Base-by-base conservation (phyloP, 2,113 vertebrate genomes). In the Apaloderma vittatum region DNA sequence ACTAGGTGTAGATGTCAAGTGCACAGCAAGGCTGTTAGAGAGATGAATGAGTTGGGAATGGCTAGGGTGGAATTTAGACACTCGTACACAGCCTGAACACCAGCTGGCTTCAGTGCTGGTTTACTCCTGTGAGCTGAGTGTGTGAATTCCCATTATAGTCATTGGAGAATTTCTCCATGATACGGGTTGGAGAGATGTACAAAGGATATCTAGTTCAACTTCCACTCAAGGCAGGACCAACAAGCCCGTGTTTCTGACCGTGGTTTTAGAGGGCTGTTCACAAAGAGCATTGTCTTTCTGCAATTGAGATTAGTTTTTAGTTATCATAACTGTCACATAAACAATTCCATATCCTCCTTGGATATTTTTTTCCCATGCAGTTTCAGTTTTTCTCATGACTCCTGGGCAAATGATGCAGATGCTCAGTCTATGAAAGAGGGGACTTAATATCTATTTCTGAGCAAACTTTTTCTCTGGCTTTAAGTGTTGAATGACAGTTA, bases 1-100 rank as follows among this genome's bases (percentile, higher is more conserved):
- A 36, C 21, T 13, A 5, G 18, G 22, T 15, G 11, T 0, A 46
- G 36, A 48, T 8, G 43, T 19, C 30, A n/a, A 36, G 18, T 20
- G 30, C 0, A 6, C 70, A 77, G 55, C 6, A 22, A n/a, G 3
- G 9, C 11, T 65, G 5, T 37, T 40, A 19, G 43, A 36, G 32
- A 37, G 6, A 23, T n/a, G 43, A 62, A 62, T 26, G 1, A 26
- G 9, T 2, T 32, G 8, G 45, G 59, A 89, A 80, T 54, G 4
- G 32, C 10, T 37, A 21, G 40, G 14, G 7, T 61, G 46, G 61
- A 71, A 54, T 77, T 84, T 8, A 14, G 24, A 8, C 3, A 8
- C 45, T 63, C 13, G 5, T 72, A 73, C 54, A 40, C 72, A 59
- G 37, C 15, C 30, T 29, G 32, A 12, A 43, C 16, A 61, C 4